Conservation (phyloP, 2,888 invertebrate genomes). For the Resseliella maxima region DNA sequence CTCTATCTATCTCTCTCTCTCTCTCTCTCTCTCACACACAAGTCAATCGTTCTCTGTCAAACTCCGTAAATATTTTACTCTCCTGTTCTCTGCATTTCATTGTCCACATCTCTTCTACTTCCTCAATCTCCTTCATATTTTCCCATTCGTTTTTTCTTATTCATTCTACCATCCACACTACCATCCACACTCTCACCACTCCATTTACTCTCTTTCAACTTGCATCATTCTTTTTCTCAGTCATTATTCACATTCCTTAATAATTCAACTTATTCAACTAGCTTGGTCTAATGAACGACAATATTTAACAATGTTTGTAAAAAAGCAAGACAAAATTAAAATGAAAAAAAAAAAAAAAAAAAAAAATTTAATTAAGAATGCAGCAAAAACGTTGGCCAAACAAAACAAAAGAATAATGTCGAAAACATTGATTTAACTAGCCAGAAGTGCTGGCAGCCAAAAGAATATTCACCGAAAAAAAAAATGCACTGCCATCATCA, state of each 20-base stretch:
- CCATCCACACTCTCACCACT: too few species aligned
- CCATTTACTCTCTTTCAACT: too few species aligned
- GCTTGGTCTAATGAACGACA: conserved; percentile 25
- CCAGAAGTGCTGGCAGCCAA: neutral
- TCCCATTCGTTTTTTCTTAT: neutral
- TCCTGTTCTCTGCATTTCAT: too few species aligned
- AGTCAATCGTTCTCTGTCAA: too few species aligned
- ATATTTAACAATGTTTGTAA: neutral
- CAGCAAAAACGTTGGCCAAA: neutral
- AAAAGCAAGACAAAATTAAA: conserved; percentile 28
- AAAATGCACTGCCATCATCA: neutral
- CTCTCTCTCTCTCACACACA: too few species aligned
- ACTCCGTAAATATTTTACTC: too few species aligned
- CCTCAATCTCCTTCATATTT: neutral
- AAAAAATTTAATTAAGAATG: conserved; percentile 6
- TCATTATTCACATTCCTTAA: too few species aligned
- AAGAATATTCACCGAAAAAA: neutral
- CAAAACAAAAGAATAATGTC: conserved; percentile 2
- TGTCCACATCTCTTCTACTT: neutral
- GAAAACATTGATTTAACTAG: conserved; percentile 5
- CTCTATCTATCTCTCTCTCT: neutral
- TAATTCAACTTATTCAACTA: too few species aligned
- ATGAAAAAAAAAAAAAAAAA: conserved; percentile 1
- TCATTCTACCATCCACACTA: too few species aligned
- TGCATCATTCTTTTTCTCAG: too few species aligned